Base-by-base conservation (phyloP, 2,888 invertebrate species). In the Monopis laevigella region DNA sequence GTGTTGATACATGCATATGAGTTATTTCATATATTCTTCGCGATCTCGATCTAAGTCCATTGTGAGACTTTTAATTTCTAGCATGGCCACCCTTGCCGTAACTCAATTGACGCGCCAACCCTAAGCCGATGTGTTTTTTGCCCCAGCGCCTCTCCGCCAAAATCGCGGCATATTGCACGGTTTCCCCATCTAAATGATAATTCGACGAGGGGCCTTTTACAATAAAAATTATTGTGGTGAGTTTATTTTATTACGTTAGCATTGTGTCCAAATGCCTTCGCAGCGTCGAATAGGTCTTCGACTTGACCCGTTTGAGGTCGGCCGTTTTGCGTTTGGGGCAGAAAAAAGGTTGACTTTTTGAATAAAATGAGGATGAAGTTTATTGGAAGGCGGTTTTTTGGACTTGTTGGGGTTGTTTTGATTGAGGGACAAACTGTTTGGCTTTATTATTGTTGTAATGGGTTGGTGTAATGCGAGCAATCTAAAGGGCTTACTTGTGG, bases 211-310 rank as follows among this genome's bases (percentile, higher is more conserved):
- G 63, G 62, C 66, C 72, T 58, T 68, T 73, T 72, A 74, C 74
- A 74, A 78, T 78, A 75, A 75, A 78, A 78, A 78, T 75, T 77
- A 78, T 78, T 75, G 75, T 62, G 71, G 63, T 62, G 69, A 66
- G 74, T 78, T 78, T 77, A 77, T 75, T 77, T 78, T 77, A 78
- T 78, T 78, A 73, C 74, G 66, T 56, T 71, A 63, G 68, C 73
- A 75, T 77, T 77, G 75, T 71, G 63, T 65, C 67, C 26, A 63
- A 70, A 66, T 67, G 64, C 59, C 10, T 32, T 17, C 2, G 32
- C n/a, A n/a, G n/a, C n/a, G 32, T 32, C 32, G 17, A 32, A 32
- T 21, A 8, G 8, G 24, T 28, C 32, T 32, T 14, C 8, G 32
- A 32, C 32, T 32, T 30, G 30, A 13, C 28, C 28, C 11, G 28